A percentile compares a stretch with the other conserved stretches of the same genome.
These are phyloP conservation scores for Nibea coibor DNA, from an alignment of 2,113 vertebrate species.

Conservation along the genomic window DNA sequence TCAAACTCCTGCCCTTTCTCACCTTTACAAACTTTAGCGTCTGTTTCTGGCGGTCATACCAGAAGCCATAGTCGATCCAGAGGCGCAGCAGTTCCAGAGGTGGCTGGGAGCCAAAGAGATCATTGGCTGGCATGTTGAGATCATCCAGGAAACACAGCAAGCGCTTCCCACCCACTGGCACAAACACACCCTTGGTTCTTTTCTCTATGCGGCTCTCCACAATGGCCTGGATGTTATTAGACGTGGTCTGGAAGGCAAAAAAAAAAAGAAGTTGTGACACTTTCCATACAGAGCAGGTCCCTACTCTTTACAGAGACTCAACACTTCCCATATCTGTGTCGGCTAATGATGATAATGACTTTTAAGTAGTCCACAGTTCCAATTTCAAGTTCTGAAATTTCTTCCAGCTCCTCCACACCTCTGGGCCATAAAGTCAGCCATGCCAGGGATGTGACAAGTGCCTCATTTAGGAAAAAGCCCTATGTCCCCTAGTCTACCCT, in stretches of 20 bases:
- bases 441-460: too few relatives aligned
- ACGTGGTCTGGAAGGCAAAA: conserved; percentile 87
- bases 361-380: too few relatives aligned
- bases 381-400: too few relatives aligned
- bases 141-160: conserved; percentile 92
- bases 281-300: too few relatives aligned
- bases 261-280: too few relatives aligned
- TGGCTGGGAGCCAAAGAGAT: conserved; percentile 90
- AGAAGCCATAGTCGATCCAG: conserved; percentile 93
- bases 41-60: conserved; percentile 90
- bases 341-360: too few relatives aligned
- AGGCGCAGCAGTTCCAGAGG: conserved; percentile 90
- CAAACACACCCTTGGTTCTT: conserved; percentile 88
- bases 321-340: too few relatives aligned
- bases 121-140: conserved; percentile 91
- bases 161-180: conserved; percentile 87
- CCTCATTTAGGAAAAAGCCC: too few relatives aligned
- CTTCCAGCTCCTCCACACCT: too few relatives aligned
- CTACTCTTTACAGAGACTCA: too few relatives aligned
- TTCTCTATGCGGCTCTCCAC: conserved; percentile 90
- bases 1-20: conserved; percentile 55
- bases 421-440: too few relatives aligned
- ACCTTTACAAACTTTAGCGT: conserved; percentile 88
- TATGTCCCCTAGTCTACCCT: too few relatives aligned
- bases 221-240: conserved; percentile 88